phyloP scores from a whole-genome alignment of 2,113 vertebrate genomes.

The Rhegmatorhina hoffmannsi region DNA sequence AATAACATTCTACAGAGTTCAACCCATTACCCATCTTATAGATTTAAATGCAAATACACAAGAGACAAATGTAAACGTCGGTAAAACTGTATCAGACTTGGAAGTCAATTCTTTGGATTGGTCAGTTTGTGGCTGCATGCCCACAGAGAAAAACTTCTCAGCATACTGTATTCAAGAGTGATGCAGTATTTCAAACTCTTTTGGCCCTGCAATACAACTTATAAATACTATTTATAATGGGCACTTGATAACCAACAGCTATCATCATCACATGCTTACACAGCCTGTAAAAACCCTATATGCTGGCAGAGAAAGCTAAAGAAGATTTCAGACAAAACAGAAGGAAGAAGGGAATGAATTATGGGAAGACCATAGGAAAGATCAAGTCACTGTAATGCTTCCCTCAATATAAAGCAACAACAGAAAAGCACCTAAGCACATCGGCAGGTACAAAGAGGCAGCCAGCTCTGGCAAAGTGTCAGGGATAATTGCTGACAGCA shows the following conservation, averaged over 20 bases:
- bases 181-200: background rate
- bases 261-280: background rate
- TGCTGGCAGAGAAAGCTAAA: background rate
- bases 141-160: background rate
- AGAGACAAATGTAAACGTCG: background rate
- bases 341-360: background rate
- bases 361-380: background rate
- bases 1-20: background rate
- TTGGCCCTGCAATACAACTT: background rate
- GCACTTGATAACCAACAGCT: background rate
- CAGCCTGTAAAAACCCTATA: background rate
- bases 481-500: background rate
- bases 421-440: background rate
- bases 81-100: background rate
- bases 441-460: background rate
- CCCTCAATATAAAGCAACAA: background rate
- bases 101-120: background rate
- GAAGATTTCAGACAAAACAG: background rate
- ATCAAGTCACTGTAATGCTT: background rate
- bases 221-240: background rate
- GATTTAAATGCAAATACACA: background rate
- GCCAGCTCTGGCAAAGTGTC: background rate
- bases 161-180: background rate
- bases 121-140: background rate
- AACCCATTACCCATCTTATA: background rate